Evolutionary conservation across 2,888 invertebrate species (phyloP), one percentile per base, ranked within the genome.

Genomic region (Heliothis peltigera): DNA sequence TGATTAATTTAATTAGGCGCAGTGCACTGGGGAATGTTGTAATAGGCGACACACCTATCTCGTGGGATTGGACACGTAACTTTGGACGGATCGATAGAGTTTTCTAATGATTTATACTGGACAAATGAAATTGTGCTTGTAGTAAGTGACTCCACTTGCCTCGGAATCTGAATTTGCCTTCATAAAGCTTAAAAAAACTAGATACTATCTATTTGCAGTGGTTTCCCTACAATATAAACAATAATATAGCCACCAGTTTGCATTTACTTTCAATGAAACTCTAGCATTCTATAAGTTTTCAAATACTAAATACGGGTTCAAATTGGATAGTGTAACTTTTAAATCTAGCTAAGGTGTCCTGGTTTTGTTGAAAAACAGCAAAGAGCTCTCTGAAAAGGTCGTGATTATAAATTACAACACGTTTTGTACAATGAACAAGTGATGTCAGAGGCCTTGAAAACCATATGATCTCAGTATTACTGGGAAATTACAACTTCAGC

Each of bases 1-100:
- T 89, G 89, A 92, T 92, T 91, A 91, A 88, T 81, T 86, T 89
- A 89, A 92, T 90, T 89, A 89, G 81, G 79, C 77, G 85, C 79
- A 80, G 75, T 80, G 84, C 81, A 84, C 86, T 77, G 84, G 82
- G 78, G 69, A 72, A 76, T 82, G 75, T 80, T 77, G 85, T 83
- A 82, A 83, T 80, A 74, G 74, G 61, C 64, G 84, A 85, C 88
- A 85, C 87, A 75, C 89, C 85, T 84, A 77, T 70, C 57, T 68
- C 79, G 57, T 80, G 72, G 64, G 73, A 75, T 75, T 77, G 62
- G 75, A 64, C 75, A 65, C 22, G 35, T 64, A 60, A 56, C 66
- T 53, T 59, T 22, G 72, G 48, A 44, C 47, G 48, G 70, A 56
- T 75, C 70, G 22, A 70, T 75, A 48, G 8, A 17, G 21, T 44